These are phyloP conservation scores for Eupithecia subfuscata DNA, from an alignment of 2,888 invertebrate species.

Conservation along the genomic window DNA sequence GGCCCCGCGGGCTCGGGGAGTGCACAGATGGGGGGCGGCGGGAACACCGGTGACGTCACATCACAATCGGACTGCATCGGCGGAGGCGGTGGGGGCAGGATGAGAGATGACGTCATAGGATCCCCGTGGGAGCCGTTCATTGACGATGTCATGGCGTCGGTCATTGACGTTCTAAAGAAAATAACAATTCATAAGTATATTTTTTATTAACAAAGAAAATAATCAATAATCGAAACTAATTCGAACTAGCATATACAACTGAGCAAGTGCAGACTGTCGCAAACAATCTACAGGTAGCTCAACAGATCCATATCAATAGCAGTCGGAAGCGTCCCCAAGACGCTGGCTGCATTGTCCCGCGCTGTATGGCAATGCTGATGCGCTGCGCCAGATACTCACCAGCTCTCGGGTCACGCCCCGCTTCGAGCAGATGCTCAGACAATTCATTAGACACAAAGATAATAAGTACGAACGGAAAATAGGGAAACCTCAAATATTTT, in stretches of 20 bases:
- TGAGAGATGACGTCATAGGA: slow-evolving; percentile 63
- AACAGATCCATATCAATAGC: no score
- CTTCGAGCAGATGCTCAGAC: no score
- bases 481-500: not conserved
- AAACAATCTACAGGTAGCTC: no score
- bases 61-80: slow-evolving; percentile 43
- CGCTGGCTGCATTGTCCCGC: no score
- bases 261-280: no score
- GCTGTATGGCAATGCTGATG: no score
- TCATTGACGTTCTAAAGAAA: slow-evolving; percentile 13
- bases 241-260: no score
- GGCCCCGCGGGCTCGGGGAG: slow-evolving; percentile 91
- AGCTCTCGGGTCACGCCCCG: no score
- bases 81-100: slow-evolving; percentile 65
- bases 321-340: no score
- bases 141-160: slow-evolving; percentile 43
- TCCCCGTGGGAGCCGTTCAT: slow-evolving; percentile 53
- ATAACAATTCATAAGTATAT: not conserved
- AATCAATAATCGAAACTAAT: no score
- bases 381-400: no score
- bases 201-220: not conserved
- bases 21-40: slow-evolving; percentile 76
- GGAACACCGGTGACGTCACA: slow-evolving; percentile 62
- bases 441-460: not conserved
- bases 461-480: not conserved